Base-by-base conservation (phyloP, 2,888 invertebrate species). In the Stenoptilia bipunctidactyla region DNA sequence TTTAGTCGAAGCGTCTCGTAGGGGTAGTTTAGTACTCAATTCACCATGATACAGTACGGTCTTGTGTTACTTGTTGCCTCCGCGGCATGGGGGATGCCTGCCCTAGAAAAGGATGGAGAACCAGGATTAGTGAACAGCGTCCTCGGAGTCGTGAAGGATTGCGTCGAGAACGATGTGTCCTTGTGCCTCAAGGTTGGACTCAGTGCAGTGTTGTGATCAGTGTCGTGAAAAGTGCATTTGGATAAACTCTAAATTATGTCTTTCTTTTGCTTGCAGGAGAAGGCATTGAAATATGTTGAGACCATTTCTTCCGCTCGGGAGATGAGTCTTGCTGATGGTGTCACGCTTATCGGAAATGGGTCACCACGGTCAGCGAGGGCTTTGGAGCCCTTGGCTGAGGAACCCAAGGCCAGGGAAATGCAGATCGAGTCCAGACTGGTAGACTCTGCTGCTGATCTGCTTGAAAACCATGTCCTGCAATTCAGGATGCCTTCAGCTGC, bases 381-480 rank as follows among this genome's bases (percentile, higher is more conserved):
- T 1, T 72, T 89, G 46, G 88, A 90, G 56, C 87, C 89, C 43
- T 68, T 92, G 51, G 89, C 93, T 20, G 86, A 88, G 34, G 92
- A 93, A 55, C 86, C 88, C 27, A 89, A 89, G 57, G 90, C 90
- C 34, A 87, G 91, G 44, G 92, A 92, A 69, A 86, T 88, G 35
- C 89, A 89, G 51, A 84, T 92, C n/a, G 91, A 92, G 56, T 85
- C 88, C 13, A 86, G 92, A 47, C 83, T 94, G 46, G 84, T 92
- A 41, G 92, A 94, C 58, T 88, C 89, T 47, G 86, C 92, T 40
- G 89, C 91, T 50, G 88, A 91, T 51, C 92, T 93, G 85, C 79
- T 94, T 52, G 89, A 91, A 54, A 90, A 91, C 47, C 93, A 93
- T 68, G 92, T 92, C 25, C 86, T 94, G 49, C 93, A 94, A 69